These are phyloP conservation scores for Heliconius nattereri DNA, from an alignment of 1,140 invertebrate species.

Conservation along the genomic window DNA sequence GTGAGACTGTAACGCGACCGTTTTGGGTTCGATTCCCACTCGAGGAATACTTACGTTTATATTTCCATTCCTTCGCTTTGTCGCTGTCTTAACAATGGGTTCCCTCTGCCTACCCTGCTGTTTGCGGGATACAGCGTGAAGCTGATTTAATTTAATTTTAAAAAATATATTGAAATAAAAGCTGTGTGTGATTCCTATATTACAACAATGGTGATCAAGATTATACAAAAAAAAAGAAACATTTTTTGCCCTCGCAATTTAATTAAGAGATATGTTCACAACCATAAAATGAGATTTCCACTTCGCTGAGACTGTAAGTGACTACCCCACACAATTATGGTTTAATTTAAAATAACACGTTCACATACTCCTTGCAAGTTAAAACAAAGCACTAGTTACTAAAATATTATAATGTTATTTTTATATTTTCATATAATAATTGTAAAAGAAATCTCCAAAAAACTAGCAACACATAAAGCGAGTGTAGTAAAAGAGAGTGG, in stretches of 20 bases:
- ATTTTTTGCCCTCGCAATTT: slow-evolving; percentile 25
- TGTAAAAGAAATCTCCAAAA: not conserved
- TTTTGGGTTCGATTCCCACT: too few relatives aligned
- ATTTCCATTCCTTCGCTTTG: too few relatives aligned
- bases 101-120: too few relatives aligned
- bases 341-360: slow-evolving; percentile 31
- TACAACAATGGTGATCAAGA: not conserved
- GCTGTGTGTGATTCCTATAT: not conserved
- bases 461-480: not conserved
- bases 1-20: not conserved
- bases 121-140: too few relatives aligned
- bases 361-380: not conserved
- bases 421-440: not conserved
- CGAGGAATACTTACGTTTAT: too few relatives aligned
- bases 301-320: slow-evolving; percentile 37
- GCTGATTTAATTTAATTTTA: too few relatives aligned
- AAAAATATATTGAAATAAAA: not conserved
- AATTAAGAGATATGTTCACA: slow-evolving; percentile 31
- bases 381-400: not conserved
- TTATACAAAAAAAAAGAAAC: slow-evolving; percentile 4
- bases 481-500: not conserved
- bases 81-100: too few relatives aligned
- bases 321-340: slow-evolving; percentile 34
- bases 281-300: slow-evolving; percentile 44
- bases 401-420: slow-evolving; percentile 6